phyloP scores from a whole-genome alignment of 1,140 invertebrate species.

The Orchesella cincta region DNA sequence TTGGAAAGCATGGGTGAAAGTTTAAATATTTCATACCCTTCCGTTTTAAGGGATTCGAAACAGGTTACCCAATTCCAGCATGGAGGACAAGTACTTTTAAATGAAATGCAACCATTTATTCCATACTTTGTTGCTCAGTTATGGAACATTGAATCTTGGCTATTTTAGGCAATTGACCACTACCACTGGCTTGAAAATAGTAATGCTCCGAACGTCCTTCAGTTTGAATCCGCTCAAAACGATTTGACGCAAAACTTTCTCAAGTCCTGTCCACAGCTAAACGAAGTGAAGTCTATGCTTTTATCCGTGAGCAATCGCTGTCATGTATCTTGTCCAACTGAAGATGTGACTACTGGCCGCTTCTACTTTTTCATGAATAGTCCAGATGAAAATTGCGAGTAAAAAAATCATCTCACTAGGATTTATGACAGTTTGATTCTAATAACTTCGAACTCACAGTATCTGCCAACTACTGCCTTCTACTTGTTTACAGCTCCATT shows the following conservation, averaged over 20 bases:
- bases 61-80: neutral
- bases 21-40: too few relatives aligned
- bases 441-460: too few relatives aligned
- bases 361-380: neutral
- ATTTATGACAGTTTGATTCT: neutral
- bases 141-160: neutral
- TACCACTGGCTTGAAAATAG: neutral
- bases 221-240: neutral
- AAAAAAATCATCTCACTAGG: neutral
- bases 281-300: neutral
- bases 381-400: neutral
- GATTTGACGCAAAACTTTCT: neutral
- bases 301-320: neutral
- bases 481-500: neutral
- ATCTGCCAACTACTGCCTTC: neutral
- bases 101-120: neutral
- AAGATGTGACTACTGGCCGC: neutral
- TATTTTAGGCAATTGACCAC: neutral
- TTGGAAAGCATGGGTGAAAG: neutral
- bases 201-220: neutral
- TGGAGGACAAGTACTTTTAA: neutral
- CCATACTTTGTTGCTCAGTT: neutral
- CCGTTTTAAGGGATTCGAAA: neutral
- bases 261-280: neutral
- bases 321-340: neutral